These are phyloP conservation scores for Tupaia chinensis DNA, from an alignment of 2,113 vertebrate species.

Conservation along the genomic window DNA sequence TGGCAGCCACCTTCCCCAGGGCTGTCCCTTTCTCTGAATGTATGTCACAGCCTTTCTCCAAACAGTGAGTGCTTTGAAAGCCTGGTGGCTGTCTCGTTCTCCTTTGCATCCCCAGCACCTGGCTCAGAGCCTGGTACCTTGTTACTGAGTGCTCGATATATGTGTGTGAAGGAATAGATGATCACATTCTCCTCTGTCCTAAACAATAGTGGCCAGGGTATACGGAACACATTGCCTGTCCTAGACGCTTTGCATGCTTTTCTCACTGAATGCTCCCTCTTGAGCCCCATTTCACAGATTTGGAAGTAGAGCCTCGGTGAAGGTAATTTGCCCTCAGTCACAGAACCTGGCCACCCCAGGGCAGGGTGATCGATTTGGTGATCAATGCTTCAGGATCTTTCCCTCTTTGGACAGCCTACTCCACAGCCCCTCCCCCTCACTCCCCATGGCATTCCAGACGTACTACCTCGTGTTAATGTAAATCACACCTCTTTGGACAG, in stretches of 20 bases:
- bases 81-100: neutral
- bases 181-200: neutral
- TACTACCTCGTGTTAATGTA: neutral
- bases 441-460: fast-evolving
- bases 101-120: neutral
- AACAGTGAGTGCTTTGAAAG: neutral
- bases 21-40: neutral
- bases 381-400: fast-evolving
- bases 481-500: no score
- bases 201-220: neutral
- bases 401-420: neutral
- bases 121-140: neutral
- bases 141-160: neutral
- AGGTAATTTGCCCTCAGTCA: neutral
- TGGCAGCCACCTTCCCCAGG: fast-evolving
- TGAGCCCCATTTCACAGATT: neutral
- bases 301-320: neutral
- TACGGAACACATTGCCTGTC: neutral
- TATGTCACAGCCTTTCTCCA: neutral
- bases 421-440: no score
- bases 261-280: neutral
- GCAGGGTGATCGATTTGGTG: fast-evolving
- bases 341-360: neutral
- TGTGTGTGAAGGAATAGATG: neutral
- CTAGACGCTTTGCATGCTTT: neutral